phyloP scores from a whole-genome alignment of 2,888 invertebrate species.

The Zootermopsis nevadensis region DNA sequence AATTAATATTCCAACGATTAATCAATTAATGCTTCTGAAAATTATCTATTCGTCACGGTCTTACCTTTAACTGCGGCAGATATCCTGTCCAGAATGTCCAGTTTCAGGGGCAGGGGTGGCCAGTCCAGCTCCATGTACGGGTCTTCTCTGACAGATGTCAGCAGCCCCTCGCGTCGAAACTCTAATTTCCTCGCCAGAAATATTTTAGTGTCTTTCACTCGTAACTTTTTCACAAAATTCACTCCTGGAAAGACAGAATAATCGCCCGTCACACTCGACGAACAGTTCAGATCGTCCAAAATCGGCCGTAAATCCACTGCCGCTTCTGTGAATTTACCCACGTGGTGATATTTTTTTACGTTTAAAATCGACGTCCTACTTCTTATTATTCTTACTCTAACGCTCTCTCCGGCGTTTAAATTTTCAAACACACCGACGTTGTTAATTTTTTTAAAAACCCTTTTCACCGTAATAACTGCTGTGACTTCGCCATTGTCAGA shows the following conservation, averaged over 20 bases:
- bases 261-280: neutral
- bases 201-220: slow-evolving; percentile 10
- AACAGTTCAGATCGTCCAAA: neutral
- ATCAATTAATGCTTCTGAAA: no score
- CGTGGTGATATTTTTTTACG: neutral
- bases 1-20: no score
- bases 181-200: neutral
- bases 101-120: neutral
- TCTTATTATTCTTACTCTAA: neutral
- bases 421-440: neutral
- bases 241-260: neutral
- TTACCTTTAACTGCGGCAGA: neutral
- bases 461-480: neutral
- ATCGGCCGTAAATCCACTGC: neutral
- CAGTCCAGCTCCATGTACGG: neutral
- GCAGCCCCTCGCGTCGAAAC: neutral
- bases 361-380: neutral
- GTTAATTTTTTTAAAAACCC: neutral
- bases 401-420: neutral
- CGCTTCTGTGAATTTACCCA: neutral
- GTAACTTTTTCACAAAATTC: neutral
- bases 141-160: neutral
- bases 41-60: no score
- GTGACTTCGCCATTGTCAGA: neutral
- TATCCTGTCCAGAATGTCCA: neutral